Base-by-base conservation (phyloP, 2,888 invertebrate genomes). In the Luperina testacea region DNA sequence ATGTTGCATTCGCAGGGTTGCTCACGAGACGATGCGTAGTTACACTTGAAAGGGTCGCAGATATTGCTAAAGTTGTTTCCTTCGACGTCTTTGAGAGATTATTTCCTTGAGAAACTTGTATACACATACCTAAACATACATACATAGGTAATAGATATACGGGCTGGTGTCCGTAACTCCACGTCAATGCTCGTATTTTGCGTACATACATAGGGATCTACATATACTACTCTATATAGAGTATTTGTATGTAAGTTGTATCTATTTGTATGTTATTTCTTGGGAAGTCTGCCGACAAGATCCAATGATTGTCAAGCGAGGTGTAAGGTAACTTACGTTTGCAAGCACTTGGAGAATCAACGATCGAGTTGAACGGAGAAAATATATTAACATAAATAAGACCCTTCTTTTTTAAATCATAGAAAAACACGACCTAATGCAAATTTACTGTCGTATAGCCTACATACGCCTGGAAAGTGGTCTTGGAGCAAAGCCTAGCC, bases 1-100 rank as follows among this genome's bases (percentile, higher is more conserved):
- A 83, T 80, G 67, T 75, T 57, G 38, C 68, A 15, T 80, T 88
- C 89, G 83, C 83, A 87, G 88, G 89, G 88, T 86, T 86, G 81
- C 87, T 87, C 86, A 85, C 83, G 77, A 78, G 67, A 80, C 64
- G 61, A 79, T 67, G 38, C 69, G 61, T 79, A 74, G 72, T 88
- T 71, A 84, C 86, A 85, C 80, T 78, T 79, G 78, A 81, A 79
- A 77, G 72, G 77, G 61, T 76, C 73, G 68, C 68, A 75, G 53
- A 75, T 84, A 84, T 76, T 78, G 76, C 74, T 75, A 75, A 82
- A 84, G 73, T 84, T 83, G 68, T 84, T 77, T 77, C 64, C 72
- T 69, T 83, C 59, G 9, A 79, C 67, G 77, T 80, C 77, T 87
- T 75, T 84, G 78, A 77, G 64, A 72, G 77, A 81, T 81, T 87